These are phyloP conservation scores for Chrysomallon squamiferum DNA, from an alignment of 1,140 invertebrate genomes.

Conservation along the genomic window DNA sequence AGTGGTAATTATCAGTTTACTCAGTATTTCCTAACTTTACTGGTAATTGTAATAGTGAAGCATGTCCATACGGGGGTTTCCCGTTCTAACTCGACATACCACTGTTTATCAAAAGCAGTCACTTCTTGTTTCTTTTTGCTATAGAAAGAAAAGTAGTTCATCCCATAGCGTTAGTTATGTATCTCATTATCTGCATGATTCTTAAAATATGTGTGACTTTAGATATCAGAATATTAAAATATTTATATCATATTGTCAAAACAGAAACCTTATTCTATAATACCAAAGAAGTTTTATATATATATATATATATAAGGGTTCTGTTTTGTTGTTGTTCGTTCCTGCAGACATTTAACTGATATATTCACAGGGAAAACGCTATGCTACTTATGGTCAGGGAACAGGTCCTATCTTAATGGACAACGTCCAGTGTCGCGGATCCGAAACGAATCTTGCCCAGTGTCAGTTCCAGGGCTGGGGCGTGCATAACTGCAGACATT, in stretches of 20 bases:
- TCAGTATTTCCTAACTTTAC: background rate
- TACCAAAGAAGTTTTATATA: too few relatives aligned
- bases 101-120: background rate
- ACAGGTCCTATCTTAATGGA: constrained; percentile 47
- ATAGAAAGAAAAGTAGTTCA: too few relatives aligned
- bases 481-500: constrained; percentile 49
- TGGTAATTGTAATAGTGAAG: background rate
- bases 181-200: too few relatives aligned
- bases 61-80: background rate
- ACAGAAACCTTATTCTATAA: too few relatives aligned
- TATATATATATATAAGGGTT: too few relatives aligned
- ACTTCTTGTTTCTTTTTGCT: background rate
- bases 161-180: too few relatives aligned
- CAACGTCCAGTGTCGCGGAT: constrained; percentile 47
- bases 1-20: background rate
- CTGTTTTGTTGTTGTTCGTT: too few relatives aligned
- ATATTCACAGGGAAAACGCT: too few relatives aligned
- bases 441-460: constrained; percentile 29
- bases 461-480: constrained; percentile 36
- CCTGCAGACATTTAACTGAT: too few relatives aligned
- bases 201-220: too few relatives aligned
- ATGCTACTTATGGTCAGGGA: constrained; percentile 18
- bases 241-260: too few relatives aligned
- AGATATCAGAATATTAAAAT: too few relatives aligned
- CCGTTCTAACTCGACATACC: background rate